Evolutionary conservation across 2,888 invertebrate genomes (phyloP).

Genomic region (Acanthosepion esculentum): DNA sequence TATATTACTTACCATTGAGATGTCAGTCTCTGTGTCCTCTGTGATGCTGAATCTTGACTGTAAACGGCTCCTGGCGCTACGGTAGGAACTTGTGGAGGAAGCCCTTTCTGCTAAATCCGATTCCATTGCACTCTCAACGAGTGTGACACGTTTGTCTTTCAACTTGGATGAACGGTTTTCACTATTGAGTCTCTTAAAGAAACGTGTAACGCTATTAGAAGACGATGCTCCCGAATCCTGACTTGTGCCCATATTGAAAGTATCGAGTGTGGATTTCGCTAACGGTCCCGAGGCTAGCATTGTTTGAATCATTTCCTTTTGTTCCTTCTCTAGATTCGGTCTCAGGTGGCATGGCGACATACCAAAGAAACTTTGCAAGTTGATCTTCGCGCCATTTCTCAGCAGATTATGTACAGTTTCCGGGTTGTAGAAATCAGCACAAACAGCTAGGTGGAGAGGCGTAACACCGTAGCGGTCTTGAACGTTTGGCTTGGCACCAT

Average conservation of each 20-base stretch:
- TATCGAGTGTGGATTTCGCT: slow-evolving; percentile 13
- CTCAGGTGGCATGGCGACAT: slow-evolving; percentile 78
- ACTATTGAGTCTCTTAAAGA: slow-evolving; percentile 56
- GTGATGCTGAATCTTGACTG: slow-evolving; percentile 60
- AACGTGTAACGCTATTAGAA: slow-evolving; percentile 55
- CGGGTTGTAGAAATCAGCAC: slow-evolving; percentile 78
- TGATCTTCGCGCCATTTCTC: slow-evolving; percentile 77
- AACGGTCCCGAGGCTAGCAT: slow-evolving; percentile 55
- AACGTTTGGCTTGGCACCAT: slow-evolving; percentile 78
- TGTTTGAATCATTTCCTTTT: slow-evolving; percentile 77
- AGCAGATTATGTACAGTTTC: slow-evolving; percentile 77
- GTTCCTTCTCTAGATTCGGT: slow-evolving; percentile 77
- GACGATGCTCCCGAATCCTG: slow-evolving; percentile 49
- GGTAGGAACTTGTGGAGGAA: slow-evolving; percentile 59
- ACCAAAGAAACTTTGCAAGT: slow-evolving; percentile 76
- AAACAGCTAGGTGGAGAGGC: slow-evolving; percentile 79
- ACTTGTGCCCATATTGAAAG: slow-evolving; percentile 42
- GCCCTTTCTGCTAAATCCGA: slow-evolving; percentile 54
- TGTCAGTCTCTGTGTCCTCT: slow-evolving; percentile 66
- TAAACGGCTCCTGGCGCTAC: slow-evolving; percentile 59
- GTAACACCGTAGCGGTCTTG: slow-evolving; percentile 79
- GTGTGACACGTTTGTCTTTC: slow-evolving; percentile 47
- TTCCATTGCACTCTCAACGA: slow-evolving; percentile 36
- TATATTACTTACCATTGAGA: slow-evolving; percentile 62
- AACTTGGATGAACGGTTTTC: slow-evolving; percentile 52